Conservation (phyloP, 2,113 vertebrate genomes). For the Amia ocellicauda region DNA sequence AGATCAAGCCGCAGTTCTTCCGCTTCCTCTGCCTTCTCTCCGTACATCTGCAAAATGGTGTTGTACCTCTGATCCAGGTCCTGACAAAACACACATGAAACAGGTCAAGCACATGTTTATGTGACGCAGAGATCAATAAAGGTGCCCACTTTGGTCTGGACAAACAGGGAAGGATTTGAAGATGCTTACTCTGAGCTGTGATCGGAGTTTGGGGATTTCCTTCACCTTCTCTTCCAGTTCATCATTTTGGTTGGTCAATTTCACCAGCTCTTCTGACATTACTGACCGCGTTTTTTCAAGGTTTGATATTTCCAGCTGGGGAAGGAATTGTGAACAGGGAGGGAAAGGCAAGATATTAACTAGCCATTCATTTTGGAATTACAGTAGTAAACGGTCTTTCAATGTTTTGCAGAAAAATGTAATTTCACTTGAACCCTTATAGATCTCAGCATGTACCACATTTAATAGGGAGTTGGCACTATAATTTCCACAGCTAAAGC, state of each 20-base stretch:
- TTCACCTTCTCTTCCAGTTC: conserved; percentile 88
- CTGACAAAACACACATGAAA: conserved; percentile 50
- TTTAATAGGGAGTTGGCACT: too few relatives aligned
- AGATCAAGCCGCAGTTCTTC: conserved; percentile 92
- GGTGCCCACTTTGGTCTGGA: too few relatives aligned
- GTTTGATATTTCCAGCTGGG: conserved; percentile 84
- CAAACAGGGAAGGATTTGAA: too few relatives aligned
- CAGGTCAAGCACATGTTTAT: too few relatives aligned
- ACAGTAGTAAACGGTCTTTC: too few relatives aligned
- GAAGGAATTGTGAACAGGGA: too few relatives aligned
- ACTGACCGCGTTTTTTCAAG: conserved; percentile 90
- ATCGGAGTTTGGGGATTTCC: conserved; percentile 81
- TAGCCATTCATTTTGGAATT: too few relatives aligned
- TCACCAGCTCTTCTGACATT: conserved; percentile 92
- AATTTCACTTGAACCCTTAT: too few relatives aligned
- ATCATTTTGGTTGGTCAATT: conserved; percentile 93
- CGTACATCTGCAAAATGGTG: conserved; percentile 98
- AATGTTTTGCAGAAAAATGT: too few relatives aligned
- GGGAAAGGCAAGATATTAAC: too few relatives aligned
- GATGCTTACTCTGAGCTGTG: conserved; percentile 77
- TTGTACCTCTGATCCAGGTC: conserved; percentile 97
- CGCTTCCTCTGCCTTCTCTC: conserved; percentile 96
- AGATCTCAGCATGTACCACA: too few relatives aligned
- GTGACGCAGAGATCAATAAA: not conserved
- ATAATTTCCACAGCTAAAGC: not conserved